Evolutionary conservation across 2,113 vertebrate species (phyloP).

Genomic region (Chelonoidis abingdonii): DNA sequence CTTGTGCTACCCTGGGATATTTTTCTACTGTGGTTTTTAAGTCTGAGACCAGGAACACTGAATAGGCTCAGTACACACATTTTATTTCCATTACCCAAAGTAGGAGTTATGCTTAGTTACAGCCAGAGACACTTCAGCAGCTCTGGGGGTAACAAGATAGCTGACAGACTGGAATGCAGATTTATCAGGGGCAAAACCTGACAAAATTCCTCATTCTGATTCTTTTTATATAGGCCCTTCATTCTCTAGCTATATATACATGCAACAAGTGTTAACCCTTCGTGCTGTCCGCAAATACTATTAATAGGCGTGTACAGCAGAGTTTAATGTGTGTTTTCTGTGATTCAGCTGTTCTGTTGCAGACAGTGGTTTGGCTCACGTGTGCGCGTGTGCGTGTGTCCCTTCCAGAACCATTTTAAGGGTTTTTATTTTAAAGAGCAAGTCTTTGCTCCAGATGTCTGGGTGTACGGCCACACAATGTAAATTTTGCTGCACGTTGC

Average conservation of each 20-base stretch:
- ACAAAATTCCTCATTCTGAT: constrained; percentile 71
- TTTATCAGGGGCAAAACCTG: constrained; percentile 77
- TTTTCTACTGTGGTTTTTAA: constrained; percentile 1
- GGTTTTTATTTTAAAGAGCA: constrained; percentile 37
- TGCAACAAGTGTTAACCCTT: not conserved
- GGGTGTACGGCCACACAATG: constrained; percentile 38
- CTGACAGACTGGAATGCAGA: constrained; percentile 77
- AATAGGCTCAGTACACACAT: constrained; percentile 27
- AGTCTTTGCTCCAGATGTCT: constrained; percentile 42
- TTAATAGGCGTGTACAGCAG: fast-evolving
- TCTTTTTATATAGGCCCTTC: constrained; percentile 65
- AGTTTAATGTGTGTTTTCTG: not conserved
- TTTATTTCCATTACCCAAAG: constrained; percentile 78
- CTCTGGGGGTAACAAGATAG: constrained; percentile 79
- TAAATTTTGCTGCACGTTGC: constrained; percentile 43
- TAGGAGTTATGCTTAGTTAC: constrained; percentile 65
- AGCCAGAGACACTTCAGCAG: constrained; percentile 79
- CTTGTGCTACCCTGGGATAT: not conserved
- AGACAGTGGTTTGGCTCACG: not conserved
- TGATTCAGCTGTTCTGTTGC: not conserved
- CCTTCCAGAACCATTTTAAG: constrained; percentile 37
- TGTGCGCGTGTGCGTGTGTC: not conserved
- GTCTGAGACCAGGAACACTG: constrained; percentile 26
- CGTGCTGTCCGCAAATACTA: not conserved
- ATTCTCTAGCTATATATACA: constrained; percentile 28